Evolutionary conservation across 2,888 invertebrate genomes (phyloP), one percentile per base, ranked within the genome.

Genomic region (Tetranychus piercei): DNA sequence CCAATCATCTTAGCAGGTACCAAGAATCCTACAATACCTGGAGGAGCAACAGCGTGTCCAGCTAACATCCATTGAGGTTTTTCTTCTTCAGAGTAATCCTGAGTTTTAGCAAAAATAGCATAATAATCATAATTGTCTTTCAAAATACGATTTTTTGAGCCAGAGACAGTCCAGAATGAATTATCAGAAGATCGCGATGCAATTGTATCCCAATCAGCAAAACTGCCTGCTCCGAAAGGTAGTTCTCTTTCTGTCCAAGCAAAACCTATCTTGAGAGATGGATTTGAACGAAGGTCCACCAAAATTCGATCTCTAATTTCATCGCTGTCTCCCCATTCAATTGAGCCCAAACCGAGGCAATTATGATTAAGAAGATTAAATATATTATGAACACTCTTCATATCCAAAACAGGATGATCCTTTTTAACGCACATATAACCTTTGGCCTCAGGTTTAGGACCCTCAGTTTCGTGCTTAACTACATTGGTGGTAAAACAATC

Each of bases 111-210:
- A 55, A 77, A 77, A 8, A 77, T 64, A 7, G 75, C 6, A 74
- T 76, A 77, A 65, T 76, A 74, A 43, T 75, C 74, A 55, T 76
- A 75, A 71, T 73, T 34, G n/a, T 71, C 75, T 34, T 77, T 69
- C 20, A 76, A 18, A 9, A 77, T 75, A 5, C 72, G 22, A 45
- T 45, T 65, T 55, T 77, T 77, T 55, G 69, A n/a, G 6, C 77
- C 77, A 9, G 18, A 66, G 2, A 77, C 20, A 34, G 77, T 43
- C 76, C 76, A 77, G 5, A 15, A 44, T 20, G 77, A 44, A 9
- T 18, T 8, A 55, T 74, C 76, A 45, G 73, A 6, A 11, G 76
- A 23, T 65, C 74, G 44, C 22, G 73, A 34, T 5, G 76, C 77
- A n/a, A 66, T 18, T 67, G 73, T 74, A 4, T 73, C 55, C 77